Evolutionary conservation across 2,888 invertebrate species (phyloP).

Genomic region (Mechanitis messenoides): DNA sequence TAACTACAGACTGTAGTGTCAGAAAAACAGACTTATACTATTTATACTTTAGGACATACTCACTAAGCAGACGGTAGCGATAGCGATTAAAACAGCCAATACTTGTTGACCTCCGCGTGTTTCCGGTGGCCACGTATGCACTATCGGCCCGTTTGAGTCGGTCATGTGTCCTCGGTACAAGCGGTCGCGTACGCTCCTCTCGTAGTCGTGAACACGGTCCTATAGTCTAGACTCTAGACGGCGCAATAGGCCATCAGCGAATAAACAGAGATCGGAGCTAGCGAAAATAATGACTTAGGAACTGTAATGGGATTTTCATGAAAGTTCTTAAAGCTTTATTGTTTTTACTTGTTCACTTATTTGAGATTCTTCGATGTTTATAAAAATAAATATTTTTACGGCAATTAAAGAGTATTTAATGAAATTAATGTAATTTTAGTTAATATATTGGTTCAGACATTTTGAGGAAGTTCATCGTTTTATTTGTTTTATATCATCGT

Average conservation of each 20-base stretch:
- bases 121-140: not conserved
- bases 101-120: not conserved
- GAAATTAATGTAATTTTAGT: no score
- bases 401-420: no score
- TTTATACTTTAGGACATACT: not conserved
- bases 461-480: no score
- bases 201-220: conserved; percentile 12
- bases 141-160: no score
- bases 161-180: no score
- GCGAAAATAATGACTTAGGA: conserved; percentile 24
- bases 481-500: no score
- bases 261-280: conserved; percentile 7
- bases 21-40: not conserved
- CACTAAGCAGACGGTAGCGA: not conserved
- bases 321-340: conserved; percentile 4
- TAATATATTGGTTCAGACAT: no score
- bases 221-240: conserved; percentile 18
- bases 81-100: not conserved
- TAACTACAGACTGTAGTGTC: not conserved
- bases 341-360: conserved; percentile 1
- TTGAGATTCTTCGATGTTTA: not conserved
- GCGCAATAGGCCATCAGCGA: conserved; percentile 16
- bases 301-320: conserved; percentile 18
- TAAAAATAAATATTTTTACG: no score
- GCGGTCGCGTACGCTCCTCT: not conserved